Base-by-base conservation (phyloP, 2,888 invertebrate genomes). In the Eudasyphora cyanicolor region DNA sequence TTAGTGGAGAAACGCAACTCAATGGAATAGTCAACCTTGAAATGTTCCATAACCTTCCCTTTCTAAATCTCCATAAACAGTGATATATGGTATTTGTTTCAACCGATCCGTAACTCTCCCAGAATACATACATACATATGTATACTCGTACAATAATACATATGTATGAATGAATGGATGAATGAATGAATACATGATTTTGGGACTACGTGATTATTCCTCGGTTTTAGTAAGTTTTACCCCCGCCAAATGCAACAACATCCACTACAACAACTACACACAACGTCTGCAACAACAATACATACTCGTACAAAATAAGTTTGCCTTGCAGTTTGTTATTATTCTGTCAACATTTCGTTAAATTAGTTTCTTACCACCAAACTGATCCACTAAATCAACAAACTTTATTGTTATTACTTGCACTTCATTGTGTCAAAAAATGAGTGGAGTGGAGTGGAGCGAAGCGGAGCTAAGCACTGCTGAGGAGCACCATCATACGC, bases 301-400 rank as follows among this genome's bases (percentile, higher is more conserved):
- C n/a, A n/a, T n/a, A n/a, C n/a, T n/a, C n/a, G n/a, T n/a, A n/a
- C n/a, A n/a, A n/a, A n/a, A n/a, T n/a, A n/a, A n/a, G n/a, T n/a
- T n/a, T n/a, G 60, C 35, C 74, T 57, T 29, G 71, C 77, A 71
- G 74, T 84, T 84, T 84, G 81, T 84, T 84, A 79, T 84, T 84
- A 84, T 84, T 81, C 78, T 76, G 84, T 84, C 84, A 84, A 79
- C 84, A 84, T 81, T 84, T 84, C 81, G 81, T 81, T 84, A 84
- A 84, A 84, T 84, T 84, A 84, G 84, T 84, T 84, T 84, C 78
- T 84, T 84, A 79, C 84, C 81, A 84, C 84, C 78, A 73, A 84
- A 76, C 78, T 79, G 81, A 84, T 84, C 84, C 76, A 84, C 78
- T 84, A 84, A 84, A 84, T 84, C 81, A 81, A 81, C 84, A 84